These are phyloP conservation scores for Eublepharis macularius DNA, from an alignment of 2,113 vertebrate species.

Conservation along the genomic window DNA sequence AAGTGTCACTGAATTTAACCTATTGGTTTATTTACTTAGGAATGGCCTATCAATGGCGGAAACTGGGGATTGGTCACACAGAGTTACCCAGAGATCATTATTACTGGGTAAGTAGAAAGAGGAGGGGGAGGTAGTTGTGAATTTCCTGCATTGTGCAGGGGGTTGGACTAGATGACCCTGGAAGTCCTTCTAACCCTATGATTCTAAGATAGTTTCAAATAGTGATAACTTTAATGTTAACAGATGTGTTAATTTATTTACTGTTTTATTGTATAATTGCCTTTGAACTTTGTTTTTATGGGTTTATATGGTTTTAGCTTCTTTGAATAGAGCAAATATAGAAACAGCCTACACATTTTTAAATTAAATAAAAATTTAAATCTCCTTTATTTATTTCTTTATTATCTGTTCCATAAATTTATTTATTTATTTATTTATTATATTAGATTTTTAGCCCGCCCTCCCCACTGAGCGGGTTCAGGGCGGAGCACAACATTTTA, in stretches of 20 bases:
- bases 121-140: no score
- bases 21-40: conserved; percentile 76
- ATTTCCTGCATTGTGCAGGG: no score
- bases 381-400: background rate
- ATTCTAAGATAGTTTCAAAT: no score
- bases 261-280: no score
- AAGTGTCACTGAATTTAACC: conserved; percentile 40
- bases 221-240: no score
- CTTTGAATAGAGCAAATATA: background rate
- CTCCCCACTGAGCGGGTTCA: no score
- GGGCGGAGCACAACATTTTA: no score
- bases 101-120: conserved; percentile 90
- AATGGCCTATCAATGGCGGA: conserved; percentile 98
- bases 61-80: conserved; percentile 97
- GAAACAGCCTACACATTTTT: background rate
- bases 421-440: no score
- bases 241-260: no score
- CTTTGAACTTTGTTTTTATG: background rate
- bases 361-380: background rate
- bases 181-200: no score
- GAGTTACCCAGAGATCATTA: conserved; percentile 98
- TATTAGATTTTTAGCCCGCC: no score
- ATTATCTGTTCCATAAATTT: background rate
- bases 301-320: background rate
- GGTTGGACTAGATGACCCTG: no score